Evolutionary conservation across 2,797 vertebrate genomes (phyloP).

Genomic region (Ataeniobius toweri): DNA sequence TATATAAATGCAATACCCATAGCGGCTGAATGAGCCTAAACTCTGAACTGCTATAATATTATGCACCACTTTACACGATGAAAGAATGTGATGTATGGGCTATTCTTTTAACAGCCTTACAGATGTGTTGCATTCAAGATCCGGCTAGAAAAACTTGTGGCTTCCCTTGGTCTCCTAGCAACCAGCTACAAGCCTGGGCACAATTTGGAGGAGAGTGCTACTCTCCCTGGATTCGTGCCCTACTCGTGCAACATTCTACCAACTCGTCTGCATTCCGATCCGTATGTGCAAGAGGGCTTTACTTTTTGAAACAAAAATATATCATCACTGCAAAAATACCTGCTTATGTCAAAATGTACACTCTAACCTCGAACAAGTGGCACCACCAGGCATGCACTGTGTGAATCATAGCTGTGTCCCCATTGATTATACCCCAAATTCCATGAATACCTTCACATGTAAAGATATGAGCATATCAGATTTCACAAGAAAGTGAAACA

Average conservation of each 20-base stretch:
- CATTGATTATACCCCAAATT: conserved; percentile 54
- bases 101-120: not conserved
- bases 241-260: not conserved
- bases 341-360: not conserved
- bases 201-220: not conserved
- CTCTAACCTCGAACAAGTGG: conserved; percentile 21
- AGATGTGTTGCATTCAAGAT: not conserved
- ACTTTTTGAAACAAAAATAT: not conserved
- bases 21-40: not conserved
- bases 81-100: not conserved
- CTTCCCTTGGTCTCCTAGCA: conserved; percentile 1
- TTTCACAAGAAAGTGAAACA: conserved; percentile 14
- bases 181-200: not conserved
- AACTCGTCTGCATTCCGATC: not conserved
- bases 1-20: not conserved
- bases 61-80: not conserved
- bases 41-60: not conserved
- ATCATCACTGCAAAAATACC: not conserved
- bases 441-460: conserved; percentile 42
- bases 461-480: conserved; percentile 13
- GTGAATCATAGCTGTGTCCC: conserved; percentile 45
- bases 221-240: not conserved
- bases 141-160: not conserved
- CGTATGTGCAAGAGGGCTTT: not conserved
- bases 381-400: conserved; percentile 22